phyloP scores from a whole-genome alignment of 1,140 invertebrate genomes.

The Monomorium pharaonis region DNA sequence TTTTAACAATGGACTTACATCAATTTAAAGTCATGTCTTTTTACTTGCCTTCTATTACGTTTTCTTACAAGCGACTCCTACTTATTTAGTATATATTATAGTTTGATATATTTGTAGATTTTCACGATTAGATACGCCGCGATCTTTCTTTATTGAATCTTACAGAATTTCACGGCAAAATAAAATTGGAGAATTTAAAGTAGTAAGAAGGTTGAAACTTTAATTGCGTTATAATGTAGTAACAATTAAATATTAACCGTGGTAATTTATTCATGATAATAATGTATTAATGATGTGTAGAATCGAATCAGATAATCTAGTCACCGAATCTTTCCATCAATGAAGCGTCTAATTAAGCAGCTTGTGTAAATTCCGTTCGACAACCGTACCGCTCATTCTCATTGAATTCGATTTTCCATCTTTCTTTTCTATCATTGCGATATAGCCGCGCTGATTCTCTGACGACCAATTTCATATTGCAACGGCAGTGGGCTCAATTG shows the following conservation, averaged over 20 bases:
- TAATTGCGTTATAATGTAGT: slow-evolving; percentile 33
- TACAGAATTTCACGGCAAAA: background rate
- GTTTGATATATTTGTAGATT: background rate
- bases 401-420: slow-evolving; percentile 17
- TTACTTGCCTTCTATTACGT: background rate
- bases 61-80: background rate
- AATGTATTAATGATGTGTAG: slow-evolving; percentile 32
- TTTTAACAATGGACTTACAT: background rate
- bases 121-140: background rate
- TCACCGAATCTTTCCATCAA: background rate
- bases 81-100: background rate
- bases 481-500: slow-evolving; percentile 42
- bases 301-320: slow-evolving; percentile 9
- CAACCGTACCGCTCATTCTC: slow-evolving; percentile 12
- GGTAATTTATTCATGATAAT: too few species aligned
- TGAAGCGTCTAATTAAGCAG: slow-evolving; percentile 50
- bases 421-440: slow-evolving; percentile 27
- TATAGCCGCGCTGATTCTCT: slow-evolving; percentile 41
- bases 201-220: background rate
- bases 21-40: too few species aligned
- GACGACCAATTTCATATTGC: slow-evolving; percentile 48
- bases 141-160: background rate
- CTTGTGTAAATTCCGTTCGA: slow-evolving; percentile 31
- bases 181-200: background rate
- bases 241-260: too few species aligned